Base-by-base conservation (phyloP, 2,888 invertebrate species). In the Acanthacorydalis orientalis region DNA sequence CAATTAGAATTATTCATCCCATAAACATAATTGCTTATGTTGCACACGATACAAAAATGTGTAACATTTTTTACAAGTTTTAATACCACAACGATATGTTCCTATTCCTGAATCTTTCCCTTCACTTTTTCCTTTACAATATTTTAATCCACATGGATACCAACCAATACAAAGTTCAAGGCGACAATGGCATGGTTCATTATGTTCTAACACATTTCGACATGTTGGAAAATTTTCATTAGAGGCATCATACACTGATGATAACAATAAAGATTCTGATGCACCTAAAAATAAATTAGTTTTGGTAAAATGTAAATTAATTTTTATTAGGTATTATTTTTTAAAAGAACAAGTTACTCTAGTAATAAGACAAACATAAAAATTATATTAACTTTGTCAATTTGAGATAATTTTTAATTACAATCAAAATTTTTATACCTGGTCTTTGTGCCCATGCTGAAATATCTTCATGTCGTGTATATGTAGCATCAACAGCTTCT, bases 121-220 rank as follows among this genome's bases (percentile, higher is more conserved):
- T 43, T 42, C 47, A 11, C 64, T 65, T 53, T 65, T 65, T 44
- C 68, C 60, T 54, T 89, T 87, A 68, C 95, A 95, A 68, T 91
- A 95, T 63, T 95, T 95, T 40, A 95, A 72, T 16, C 90, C 91
- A 64, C 93, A 95, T 0, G 95, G 93, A 67, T 91, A 95, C 93
- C 93, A 95, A 47, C 90, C 90, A 46, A 93, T 82, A 64, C 91
- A 91, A 52, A 83, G 77, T 71, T 91, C 86, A 56, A 91, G 71
- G 47, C 83, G 83, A 63, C 92, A 92, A 46, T 82, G 76, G 63
- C 92, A 92, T 31, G 88, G 80, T 50, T 78, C 74, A 69, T 77
- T 74, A 49, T 76, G 67, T 56, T 79, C 78, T 50, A 77, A 74
- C 45, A 80, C 78, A 45, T 79, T 75, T 35, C 78, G 75, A 59